Evolutionary conservation across 2,113 vertebrate species (phyloP), one percentile per base, ranked within the genome.

Genomic region (Mesembrinibis cayennensis): DNA sequence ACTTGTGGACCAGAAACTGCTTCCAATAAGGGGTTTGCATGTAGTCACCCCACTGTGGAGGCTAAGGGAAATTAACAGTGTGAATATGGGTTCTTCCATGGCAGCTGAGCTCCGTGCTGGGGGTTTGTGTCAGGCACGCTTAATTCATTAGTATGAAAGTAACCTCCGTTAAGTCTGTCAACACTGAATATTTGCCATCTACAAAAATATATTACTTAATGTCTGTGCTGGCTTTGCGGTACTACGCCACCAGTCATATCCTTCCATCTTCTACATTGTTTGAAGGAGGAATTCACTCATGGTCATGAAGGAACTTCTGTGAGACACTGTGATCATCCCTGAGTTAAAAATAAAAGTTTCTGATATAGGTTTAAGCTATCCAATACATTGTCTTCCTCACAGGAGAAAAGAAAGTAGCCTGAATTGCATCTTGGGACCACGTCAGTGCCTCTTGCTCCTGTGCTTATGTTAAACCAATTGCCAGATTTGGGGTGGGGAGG

Each of bases 391-490:
- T 15, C 29, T 72, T 89, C 65, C 61, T 79, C 50, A 44, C 11
- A 71, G 42, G 32, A 81, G 32, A 66, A 27, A 50, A 52, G 10
- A 65, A 81, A 67, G 5, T 9, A 59, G 40, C 34, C 5, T 40
- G 42, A 82, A 50, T 53, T 11, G 3, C 23, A 55, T 12, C n/a
- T 32, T 18, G 5, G 38, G 19, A 38, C 12, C 19, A 49, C 1
- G 0, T 3, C 29, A 58, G 20, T 63, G 26, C 3, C 6, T 45
- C 25, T 71, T 22, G 6, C 34, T 80, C 50, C 22, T 61, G 15
- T 25, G 27, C 7, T 63, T 73, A 5, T 56, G 10, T 49, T 62
- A 59, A 87, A 78, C 2, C 0, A 0, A 9, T 7, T 9, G 1
- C 13, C 27, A 74, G 14, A 32, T 71, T n/a, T 67, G n/a, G 26